phyloP scores from a whole-genome alignment of 30 jellyfish, hydroid and myxozoan genomes.

The Sanderia malayensis region DNA sequence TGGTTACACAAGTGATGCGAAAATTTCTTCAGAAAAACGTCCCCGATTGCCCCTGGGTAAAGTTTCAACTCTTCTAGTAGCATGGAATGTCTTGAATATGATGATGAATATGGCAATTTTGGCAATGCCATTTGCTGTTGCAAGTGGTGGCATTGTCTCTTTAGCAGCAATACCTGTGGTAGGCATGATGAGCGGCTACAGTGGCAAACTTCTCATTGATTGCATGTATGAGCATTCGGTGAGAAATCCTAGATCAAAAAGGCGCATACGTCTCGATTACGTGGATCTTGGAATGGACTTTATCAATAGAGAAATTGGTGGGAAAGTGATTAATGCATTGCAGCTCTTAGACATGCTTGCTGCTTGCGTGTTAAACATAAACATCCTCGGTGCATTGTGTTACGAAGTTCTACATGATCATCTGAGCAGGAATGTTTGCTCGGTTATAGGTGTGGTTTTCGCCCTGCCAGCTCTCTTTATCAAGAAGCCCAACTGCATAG shows the following conservation, averaged over 20 bases:
- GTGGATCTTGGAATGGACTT: slow-evolving; percentile 79
- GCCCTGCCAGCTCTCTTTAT: slow-evolving; percentile 89
- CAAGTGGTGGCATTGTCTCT: slow-evolving; percentile 67
- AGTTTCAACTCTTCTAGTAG: slow-evolving; percentile 74
- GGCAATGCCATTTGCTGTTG: slow-evolving; percentile 83
- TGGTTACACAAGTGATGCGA: slow-evolving; percentile 28
- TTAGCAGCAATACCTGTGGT: slow-evolving; percentile 56
- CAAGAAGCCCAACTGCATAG: slow-evolving; percentile 58
- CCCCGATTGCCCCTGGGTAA: slow-evolving; percentile 63
- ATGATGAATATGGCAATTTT: slow-evolving; percentile 66
- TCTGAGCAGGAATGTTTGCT: slow-evolving; percentile 63
- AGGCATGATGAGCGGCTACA: slow-evolving; percentile 57
- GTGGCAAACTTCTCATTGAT: slow-evolving; percentile 67
- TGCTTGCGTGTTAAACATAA: slow-evolving; percentile 70
- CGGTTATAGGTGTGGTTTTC: slow-evolving; percentile 78
- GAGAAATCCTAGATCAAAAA: slow-evolving; percentile 40
- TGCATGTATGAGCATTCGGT: slow-evolving; percentile 74
- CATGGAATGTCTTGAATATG: slow-evolving; percentile 84
- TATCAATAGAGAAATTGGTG: slow-evolving; percentile 61
- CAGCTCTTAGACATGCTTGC: slow-evolving; percentile 74
- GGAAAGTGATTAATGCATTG: slow-evolving; percentile 47
- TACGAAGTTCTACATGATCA: slow-evolving; percentile 61
- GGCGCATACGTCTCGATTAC: slow-evolving; percentile 58
- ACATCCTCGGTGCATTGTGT: slow-evolving; percentile 77
- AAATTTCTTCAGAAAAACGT: background rate